phyloP scores from a whole-genome alignment of 2,797 vertebrate genomes.

The Scyliorhinus canicula region DNA sequence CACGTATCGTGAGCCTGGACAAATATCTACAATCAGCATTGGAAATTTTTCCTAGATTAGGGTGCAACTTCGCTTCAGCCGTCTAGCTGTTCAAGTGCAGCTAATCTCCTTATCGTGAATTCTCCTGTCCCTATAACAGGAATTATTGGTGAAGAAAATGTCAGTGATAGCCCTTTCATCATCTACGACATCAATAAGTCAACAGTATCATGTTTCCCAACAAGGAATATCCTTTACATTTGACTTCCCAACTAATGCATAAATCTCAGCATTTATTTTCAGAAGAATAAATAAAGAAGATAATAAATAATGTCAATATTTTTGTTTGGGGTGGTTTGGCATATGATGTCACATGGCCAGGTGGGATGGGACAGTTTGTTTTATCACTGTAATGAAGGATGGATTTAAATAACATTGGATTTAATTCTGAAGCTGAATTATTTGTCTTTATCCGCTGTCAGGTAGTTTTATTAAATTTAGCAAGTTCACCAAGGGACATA shows the following conservation, averaged over 20 bases:
- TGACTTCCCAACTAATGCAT: neutral
- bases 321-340: neutral
- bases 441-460: neutral
- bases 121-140: no score
- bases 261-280: neutral
- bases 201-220: neutral
- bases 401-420: conserved; percentile 15
- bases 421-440: conserved; percentile 3
- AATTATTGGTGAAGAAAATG: neutral
- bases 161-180: neutral
- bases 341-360: neutral
- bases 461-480: neutral
- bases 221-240: neutral
- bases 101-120: neutral
- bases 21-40: neutral
- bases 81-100: neutral
- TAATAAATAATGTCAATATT: neutral
- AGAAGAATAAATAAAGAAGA: no score
- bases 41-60: neutral
- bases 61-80: neutral
- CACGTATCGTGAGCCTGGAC: neutral
- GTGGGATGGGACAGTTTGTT: no score
- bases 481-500: neutral
- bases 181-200: neutral
- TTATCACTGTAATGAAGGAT: neutral